Evolutionary conservation across 2,113 vertebrate species (phyloP), one percentile per base, ranked within the genome.

Genomic region (Fulmarus glacialis): DNA sequence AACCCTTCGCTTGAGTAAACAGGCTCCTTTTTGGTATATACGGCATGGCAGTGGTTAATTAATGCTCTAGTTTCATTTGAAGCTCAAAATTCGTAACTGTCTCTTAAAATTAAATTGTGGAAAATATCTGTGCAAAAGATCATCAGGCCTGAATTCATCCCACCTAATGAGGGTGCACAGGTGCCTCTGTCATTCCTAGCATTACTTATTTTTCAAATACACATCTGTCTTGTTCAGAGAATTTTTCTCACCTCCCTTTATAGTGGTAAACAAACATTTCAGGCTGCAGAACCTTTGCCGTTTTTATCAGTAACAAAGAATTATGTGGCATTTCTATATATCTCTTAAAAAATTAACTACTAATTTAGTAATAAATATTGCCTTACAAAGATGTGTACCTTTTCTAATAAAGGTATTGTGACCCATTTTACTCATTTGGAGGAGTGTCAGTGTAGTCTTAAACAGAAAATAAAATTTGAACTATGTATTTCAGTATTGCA

Each of bases 91-190:
- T 84, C 9, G 1, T 74, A 79, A 50, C 43, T 59, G 5, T 50
- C 36, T 80, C 16, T 34, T 87, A 66, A 82, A 88, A 96, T 42
- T n/a, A 92, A 85, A n/a, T 55, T 50, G 13, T 64, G 48, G 58
- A 43, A 80, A 63, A 59, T 67, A 36, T 8, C 11, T 27, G 87
- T 73, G 45, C 8, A 53, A 32, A 59, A 73, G 27, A 20, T 66
- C 22, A 4, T 53, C 34, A 64, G 27, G 12, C 71, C 47, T 68
- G 66, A 87, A 73, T 87, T 94, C 48, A 19, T 89, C 50, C 43
- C 19, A 12, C 12, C 40, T 66, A 36, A 34, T 36, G 38, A 47
- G 32, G 16, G 45, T 78, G 52, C 64, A 38, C 11, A 32, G 45
- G 22, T 70, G 16, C 68, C 45, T 91, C 47, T 5, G 5, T 59